A percentile compares a stretch with the other conserved stretches of the same genome.
Evolutionary conservation across 2,888 invertebrate genomes (phyloP).

Genomic region (Chouioia cunea): DNA sequence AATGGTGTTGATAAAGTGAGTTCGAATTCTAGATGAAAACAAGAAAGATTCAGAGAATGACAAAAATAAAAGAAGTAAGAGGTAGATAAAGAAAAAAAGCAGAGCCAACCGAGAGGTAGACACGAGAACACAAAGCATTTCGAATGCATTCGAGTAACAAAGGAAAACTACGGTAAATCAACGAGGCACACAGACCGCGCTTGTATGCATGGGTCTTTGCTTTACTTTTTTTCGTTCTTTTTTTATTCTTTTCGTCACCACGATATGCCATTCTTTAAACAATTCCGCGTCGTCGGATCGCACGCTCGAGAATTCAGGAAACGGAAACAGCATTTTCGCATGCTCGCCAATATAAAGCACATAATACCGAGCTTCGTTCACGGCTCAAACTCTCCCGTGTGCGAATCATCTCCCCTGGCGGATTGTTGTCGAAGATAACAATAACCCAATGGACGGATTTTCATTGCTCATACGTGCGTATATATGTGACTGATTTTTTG

Average conservation of each 20-base stretch:
- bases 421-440: slow-evolving; percentile 15
- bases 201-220: background rate
- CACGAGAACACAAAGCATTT: slow-evolving; percentile 26
- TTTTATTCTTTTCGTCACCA: background rate
- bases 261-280: slow-evolving; percentile 36
- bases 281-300: background rate
- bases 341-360: background rate
- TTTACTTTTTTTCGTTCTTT: too few relatives aligned
- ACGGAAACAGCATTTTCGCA: background rate
- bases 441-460: slow-evolving; percentile 1
- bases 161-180: slow-evolving; percentile 34
- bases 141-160: slow-evolving; percentile 28
- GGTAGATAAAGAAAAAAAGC: background rate
- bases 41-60: slow-evolving; percentile 8
- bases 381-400: too few relatives aligned
- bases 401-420: background rate
- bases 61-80: background rate
- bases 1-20: too few relatives aligned
- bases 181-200: slow-evolving; percentile 3
- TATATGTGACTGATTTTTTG: background rate
- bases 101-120: background rate
- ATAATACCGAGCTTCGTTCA: too few relatives aligned
- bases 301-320: background rate
- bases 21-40: slow-evolving; percentile 17
- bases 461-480: background rate